A percentile compares a stretch with the other conserved stretches of the same genome.
These are phyloP conservation scores for Cantharis rufa DNA, from an alignment of 2,888 invertebrate species.

Conservation along the genomic window DNA sequence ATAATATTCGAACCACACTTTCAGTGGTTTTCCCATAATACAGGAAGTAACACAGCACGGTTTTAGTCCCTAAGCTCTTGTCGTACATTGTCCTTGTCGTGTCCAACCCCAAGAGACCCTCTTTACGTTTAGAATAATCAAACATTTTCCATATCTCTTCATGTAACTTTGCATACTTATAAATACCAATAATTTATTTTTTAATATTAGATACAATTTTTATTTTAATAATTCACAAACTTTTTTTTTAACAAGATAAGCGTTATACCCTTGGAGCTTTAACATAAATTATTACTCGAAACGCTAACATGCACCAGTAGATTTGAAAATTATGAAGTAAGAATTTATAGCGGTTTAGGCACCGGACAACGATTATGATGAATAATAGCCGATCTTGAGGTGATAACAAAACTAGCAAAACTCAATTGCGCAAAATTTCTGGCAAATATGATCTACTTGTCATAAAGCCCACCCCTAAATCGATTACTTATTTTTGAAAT, in stretches of 20 bases:
- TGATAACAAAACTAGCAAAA: constrained; percentile 3
- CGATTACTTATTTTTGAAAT: neutral
- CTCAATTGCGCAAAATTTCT: constrained; percentile 3
- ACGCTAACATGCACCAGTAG: constrained; percentile 24
- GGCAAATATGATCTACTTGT: neutral
- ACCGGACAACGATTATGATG: constrained; percentile 27
- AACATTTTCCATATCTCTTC: constrained; percentile 30
- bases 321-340: constrained; percentile 30
- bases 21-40: constrained; percentile 30
- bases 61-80: constrained; percentile 33
- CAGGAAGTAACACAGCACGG: constrained; percentile 30
- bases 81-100: constrained; percentile 34
- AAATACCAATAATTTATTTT: neutral
- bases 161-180: neutral
- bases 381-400: constrained; percentile 20
- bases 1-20: constrained; percentile 35
- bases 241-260: neutral
- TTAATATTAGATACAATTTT: neutral
- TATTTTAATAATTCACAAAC: neutral
- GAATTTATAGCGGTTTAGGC: constrained; percentile 28
- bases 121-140: constrained; percentile 34
- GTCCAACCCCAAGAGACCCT: constrained; percentile 30
- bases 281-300: constrained; percentile 16
- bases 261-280: neutral
- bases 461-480: neutral